Evolutionary conservation across 2,113 vertebrate genomes (phyloP).

Genomic region (Oxyura jamaicensis): DNA sequence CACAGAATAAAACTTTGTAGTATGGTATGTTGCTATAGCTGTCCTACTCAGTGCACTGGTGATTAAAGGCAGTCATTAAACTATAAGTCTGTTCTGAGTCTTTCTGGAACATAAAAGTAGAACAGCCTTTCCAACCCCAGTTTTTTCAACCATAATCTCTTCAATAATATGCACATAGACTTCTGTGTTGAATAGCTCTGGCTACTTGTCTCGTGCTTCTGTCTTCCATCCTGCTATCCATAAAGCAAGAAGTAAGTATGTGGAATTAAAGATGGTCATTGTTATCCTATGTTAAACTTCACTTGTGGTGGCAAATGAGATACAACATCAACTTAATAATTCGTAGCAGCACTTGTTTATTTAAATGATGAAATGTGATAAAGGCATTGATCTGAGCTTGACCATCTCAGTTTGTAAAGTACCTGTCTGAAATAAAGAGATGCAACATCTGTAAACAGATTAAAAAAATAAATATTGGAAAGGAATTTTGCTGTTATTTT

Average conservation of each 20-base stretch:
- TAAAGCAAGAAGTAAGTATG: background rate
- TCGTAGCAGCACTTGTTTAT: background rate
- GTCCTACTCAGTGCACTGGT: background rate
- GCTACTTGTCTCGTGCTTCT: background rate
- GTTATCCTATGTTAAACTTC: background rate
- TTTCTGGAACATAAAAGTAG: background rate
- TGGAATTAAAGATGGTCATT: background rate
- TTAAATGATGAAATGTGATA: background rate
- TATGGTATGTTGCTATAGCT: background rate
- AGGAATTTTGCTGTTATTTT: constrained; percentile 18
- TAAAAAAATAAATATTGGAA: background rate
- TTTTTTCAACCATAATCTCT: background rate
- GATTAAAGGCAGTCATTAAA: background rate
- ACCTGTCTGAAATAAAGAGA: background rate
- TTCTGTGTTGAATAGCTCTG: background rate
- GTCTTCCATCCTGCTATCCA: background rate
- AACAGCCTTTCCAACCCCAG: accelerated
- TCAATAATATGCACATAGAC: background rate
- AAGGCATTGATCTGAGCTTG: background rate
- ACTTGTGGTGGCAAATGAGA: background rate
- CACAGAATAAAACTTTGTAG: background rate
- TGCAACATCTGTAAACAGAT: background rate
- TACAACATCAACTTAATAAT: background rate
- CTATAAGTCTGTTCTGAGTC: background rate
- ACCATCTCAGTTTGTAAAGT: background rate